A percentile compares a stretch with the other conserved stretches of the same genome.
These are phyloP conservation scores for Trissolcus basalis DNA, from an alignment of 1,140 invertebrate species.

Conservation along the genomic window DNA sequence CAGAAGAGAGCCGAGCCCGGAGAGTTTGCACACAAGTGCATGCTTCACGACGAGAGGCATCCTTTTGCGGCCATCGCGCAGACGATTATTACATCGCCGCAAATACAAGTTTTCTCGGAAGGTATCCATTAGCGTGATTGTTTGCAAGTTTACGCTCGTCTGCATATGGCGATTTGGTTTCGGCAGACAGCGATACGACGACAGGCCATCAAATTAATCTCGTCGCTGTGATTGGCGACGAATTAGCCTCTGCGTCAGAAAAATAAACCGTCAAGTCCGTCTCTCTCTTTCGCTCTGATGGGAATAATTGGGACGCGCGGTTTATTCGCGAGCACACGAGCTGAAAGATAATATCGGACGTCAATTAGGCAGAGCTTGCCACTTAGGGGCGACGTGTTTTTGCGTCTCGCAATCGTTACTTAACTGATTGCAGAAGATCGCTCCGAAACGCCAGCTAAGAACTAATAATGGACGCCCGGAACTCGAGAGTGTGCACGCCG, in stretches of 20 bases:
- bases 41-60: slow-evolving; percentile 11
- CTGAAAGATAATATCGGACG: neutral
- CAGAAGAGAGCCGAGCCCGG: slow-evolving; percentile 1
- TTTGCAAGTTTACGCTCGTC: slow-evolving; percentile 63
- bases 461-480: slow-evolving; percentile 58
- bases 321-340: neutral
- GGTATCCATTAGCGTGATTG: slow-evolving; percentile 69
- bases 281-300: too few relatives aligned
- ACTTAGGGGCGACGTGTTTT: slow-evolving; percentile 1
- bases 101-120: slow-evolving; percentile 66
- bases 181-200: slow-evolving; percentile 33
- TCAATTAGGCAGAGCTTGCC: neutral
- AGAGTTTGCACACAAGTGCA: slow-evolving; percentile 21
- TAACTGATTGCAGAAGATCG: slow-evolving; percentile 60
- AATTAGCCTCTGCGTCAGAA: too few relatives aligned
- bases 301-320: slow-evolving; percentile 13
- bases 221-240: slow-evolving; percentile 1
- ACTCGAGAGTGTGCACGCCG: slow-evolving; percentile 27
- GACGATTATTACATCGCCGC: slow-evolving; percentile 64
- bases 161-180: slow-evolving; percentile 46
- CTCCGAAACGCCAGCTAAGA: slow-evolving; percentile 45
- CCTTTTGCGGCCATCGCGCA: slow-evolving; percentile 28
- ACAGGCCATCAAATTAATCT: slow-evolving; percentile 12
- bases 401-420: slow-evolving; percentile 41
- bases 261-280: too few relatives aligned